Base-by-base conservation (phyloP, 2,113 vertebrate genomes). In the Lanius ludovicianus region DNA sequence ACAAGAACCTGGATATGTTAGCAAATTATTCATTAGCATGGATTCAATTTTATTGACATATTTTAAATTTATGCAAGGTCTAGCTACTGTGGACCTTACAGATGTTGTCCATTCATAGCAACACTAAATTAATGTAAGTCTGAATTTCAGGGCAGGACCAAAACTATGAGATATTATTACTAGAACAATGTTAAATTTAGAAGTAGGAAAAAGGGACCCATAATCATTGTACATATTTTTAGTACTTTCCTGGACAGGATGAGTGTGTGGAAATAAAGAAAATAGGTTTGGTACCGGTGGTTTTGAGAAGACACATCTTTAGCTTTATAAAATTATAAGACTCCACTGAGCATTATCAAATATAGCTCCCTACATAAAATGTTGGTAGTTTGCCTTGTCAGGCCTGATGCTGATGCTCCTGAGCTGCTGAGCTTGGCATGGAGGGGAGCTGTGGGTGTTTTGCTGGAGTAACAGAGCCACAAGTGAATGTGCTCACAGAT, bases 371-470 rank as follows among this genome's bases (percentile, higher is more conserved):
- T 52, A 10, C 28, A 88, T 53, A 86, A 87, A 90, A 59, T 59
- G 70, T 16, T 88, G 55, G 89, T 93, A 39, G 64, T 94, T 96
- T 94, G 70, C 74, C 89, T 77, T 93, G 75, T 93, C 90, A 80
- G 25, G 31, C 73, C 37, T 37, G 37, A 37, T 69, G 52, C 46
- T 91, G 79, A 59, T 87, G 87, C 84, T 44, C 80, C 80, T 74
- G 55, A 3, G 18, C 71, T 63, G 17, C 75, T 80, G 52, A 50
- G 33, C 80, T 96, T 94, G 90, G 74, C 62, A 27, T 16, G 52
- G 67, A 71, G 49, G 67, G 71, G 75, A 86, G 44, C 64, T 81
- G 88, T 95, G 82, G 67, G 62, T 82, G 68, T 94, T 82, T 78
- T 81, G 27, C 71, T 92, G 84, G 91, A 94, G 77, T 74, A 76